A percentile compares a stretch with the other conserved stretches of the same genome.
phyloP scores from a whole-genome alignment of 2,888 invertebrate genomes.

The Caenorhabditis becei region DNA sequence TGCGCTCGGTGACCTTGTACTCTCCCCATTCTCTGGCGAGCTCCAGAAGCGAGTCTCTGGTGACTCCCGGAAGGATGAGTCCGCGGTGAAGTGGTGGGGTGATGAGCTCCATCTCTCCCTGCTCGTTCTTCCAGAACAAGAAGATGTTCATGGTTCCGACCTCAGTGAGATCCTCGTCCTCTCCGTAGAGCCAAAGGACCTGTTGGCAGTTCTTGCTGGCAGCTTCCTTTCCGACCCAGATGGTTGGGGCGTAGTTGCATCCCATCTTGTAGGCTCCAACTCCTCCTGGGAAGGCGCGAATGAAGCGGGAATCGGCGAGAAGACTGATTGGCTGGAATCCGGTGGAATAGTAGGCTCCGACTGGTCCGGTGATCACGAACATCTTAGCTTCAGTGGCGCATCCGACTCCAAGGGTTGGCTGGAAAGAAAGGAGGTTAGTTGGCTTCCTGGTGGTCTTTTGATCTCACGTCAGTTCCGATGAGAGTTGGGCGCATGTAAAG shows the following conservation, averaged over 20 bases:
- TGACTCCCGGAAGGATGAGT: constrained; percentile 95
- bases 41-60: constrained; percentile 91
- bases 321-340: constrained; percentile 84
- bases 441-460: neutral
- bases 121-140: constrained; percentile 90
- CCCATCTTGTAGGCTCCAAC: constrained; percentile 96
- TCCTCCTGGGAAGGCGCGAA: constrained; percentile 90
- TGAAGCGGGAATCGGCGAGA: constrained; percentile 92
- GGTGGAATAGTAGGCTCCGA: constrained; percentile 91
- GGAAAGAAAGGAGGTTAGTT: constrained; percentile 72
- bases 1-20: constrained; percentile 87
- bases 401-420: constrained; percentile 95
- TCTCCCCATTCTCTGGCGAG: constrained; percentile 90
- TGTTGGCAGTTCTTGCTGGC: constrained; percentile 86
- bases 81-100: constrained; percentile 93
- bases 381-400: constrained; percentile 91
- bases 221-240: constrained; percentile 85
- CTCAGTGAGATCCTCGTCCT: constrained; percentile 95
- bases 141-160: constrained; percentile 99
- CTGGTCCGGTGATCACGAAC: constrained; percentile 93
- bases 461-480: constrained; percentile 93
- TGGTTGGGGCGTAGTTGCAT: constrained; percentile 85
- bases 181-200: constrained; percentile 94
- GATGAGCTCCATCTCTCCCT: constrained; percentile 93
- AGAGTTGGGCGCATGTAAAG: constrained; percentile 96